Conservation (phyloP, 2,113 vertebrate genomes). For the Sprattus sprattus region DNA sequence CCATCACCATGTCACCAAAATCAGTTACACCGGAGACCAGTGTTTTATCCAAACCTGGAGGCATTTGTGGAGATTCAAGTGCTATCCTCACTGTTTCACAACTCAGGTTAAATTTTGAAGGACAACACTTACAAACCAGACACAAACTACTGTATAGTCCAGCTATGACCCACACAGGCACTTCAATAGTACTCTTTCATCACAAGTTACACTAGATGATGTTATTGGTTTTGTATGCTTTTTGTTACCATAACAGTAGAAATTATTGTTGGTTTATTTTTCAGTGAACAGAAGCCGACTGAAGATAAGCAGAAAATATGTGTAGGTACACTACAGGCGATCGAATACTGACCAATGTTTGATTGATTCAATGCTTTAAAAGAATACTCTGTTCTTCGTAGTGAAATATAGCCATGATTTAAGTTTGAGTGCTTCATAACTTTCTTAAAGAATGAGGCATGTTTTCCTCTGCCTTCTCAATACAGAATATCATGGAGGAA, state of each 20-base stretch:
- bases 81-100: neutral
- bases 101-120: neutral
- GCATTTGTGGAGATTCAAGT: neutral
- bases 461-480: neutral
- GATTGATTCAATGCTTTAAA: neutral
- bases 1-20: neutral
- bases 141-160: neutral
- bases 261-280: neutral
- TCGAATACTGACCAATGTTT: neutral
- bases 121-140: neutral
- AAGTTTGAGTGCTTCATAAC: neutral
- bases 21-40: neutral
- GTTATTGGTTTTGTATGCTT: neutral
- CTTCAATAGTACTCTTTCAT: neutral
- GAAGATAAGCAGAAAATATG: neutral
- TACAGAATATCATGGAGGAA: neutral
- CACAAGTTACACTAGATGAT: neutral
- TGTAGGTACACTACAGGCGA: neutral
- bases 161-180: neutral
- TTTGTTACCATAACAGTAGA: neutral
- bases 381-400: neutral
- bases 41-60: neutral
- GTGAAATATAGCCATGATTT: neutral
- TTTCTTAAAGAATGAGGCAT: neutral
- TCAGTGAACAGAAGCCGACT: conserved; percentile 3